Percentiles rank a stretch among this genome's conserved stretches.
Conservation (phyloP, 2,888 invertebrate genomes). For the Drosophila rellima region DNA sequence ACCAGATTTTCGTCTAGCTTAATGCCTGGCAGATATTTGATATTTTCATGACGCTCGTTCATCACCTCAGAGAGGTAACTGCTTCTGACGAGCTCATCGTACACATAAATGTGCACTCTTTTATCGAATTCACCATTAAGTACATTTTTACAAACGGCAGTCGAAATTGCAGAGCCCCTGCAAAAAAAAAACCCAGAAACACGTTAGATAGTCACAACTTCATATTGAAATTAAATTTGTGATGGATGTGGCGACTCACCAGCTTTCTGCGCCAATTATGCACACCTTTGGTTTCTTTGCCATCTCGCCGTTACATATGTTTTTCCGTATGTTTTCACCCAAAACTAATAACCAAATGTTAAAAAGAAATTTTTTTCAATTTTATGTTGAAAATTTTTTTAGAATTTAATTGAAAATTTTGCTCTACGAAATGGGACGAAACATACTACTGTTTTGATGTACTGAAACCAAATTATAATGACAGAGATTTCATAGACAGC, state of each 20-base stretch:
- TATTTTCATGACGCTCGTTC: conserved; percentile 70
- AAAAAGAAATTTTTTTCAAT: conserved; percentile 8
- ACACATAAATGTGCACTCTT: conserved; percentile 72
- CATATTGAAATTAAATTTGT: not conserved
- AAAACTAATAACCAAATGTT: conserved; percentile 24
- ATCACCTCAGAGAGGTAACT: conserved; percentile 62
- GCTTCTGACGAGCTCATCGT: conserved; percentile 64
- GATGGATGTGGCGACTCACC: conserved; percentile 47
- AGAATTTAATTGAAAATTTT: conserved; percentile 25
- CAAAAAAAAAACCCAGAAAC: not conserved
- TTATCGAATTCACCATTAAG: conserved; percentile 40
- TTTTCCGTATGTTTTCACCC: not conserved
- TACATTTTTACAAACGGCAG: conserved; percentile 66
- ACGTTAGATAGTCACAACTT: not conserved
- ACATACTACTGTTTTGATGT: conserved; percentile 13
- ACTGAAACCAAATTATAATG: conserved; percentile 9
- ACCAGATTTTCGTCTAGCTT: conserved; percentile 71
- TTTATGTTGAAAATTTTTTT: conserved; percentile 19
- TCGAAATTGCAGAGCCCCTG: conserved; percentile 73
- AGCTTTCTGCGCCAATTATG: conserved; percentile 72
- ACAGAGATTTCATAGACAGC: conserved; percentile 40
- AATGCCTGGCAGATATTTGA: conserved; percentile 74
- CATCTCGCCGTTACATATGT: conserved; percentile 44
- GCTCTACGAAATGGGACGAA: conserved; percentile 20
- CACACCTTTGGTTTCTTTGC: conserved; percentile 59